Percentiles rank a stretch among this genome's conserved stretches.
phyloP scores from a whole-genome alignment of 2,888 invertebrate species.

The Epiblema foenella region DNA sequence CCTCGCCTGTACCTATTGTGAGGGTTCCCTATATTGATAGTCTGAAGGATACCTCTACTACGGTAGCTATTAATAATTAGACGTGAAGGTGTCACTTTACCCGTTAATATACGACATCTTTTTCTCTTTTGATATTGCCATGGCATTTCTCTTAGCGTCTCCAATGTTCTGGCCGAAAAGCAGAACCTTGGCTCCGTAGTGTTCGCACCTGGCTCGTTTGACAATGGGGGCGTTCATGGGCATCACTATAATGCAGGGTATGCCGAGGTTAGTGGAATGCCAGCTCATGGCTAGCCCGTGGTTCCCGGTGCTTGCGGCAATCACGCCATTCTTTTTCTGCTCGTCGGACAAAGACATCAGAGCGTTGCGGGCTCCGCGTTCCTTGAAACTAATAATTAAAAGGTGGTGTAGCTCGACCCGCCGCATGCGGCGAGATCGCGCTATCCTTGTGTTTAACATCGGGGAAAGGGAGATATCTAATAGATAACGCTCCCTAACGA shows the following conservation, averaged over 20 bases:
- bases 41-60: background rate
- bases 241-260: conserved; percentile 94
- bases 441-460: too few species aligned
- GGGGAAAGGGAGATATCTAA: too few species aligned
- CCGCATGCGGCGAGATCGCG: too few species aligned
- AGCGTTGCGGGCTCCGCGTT: conserved; percentile 95
- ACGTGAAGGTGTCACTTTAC: conserved; percentile 66
- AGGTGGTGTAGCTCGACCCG: too few species aligned
- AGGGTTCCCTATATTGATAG: too few species aligned
- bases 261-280: conserved; percentile 88
- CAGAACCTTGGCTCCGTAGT: conserved; percentile 92
- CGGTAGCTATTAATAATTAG: background rate
- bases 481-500: too few species aligned
- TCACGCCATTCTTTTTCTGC: conserved; percentile 91
- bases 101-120: conserved; percentile 94
- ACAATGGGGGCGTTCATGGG: conserved; percentile 94
- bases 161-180: conserved; percentile 90
- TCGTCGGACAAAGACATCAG: conserved; percentile 89
- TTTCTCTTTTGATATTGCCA: conserved; percentile 88
- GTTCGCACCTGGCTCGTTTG: conserved; percentile 93
- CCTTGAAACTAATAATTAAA: conserved; percentile 90
- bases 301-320: conserved; percentile 96
- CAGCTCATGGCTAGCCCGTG: conserved; percentile 92
- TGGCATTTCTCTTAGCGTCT: conserved; percentile 91
- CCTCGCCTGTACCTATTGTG: too few species aligned